Evolutionary conservation across 92 coral and sea anemone genomes (phyloP).

Genomic region (Muricea muricata): DNA sequence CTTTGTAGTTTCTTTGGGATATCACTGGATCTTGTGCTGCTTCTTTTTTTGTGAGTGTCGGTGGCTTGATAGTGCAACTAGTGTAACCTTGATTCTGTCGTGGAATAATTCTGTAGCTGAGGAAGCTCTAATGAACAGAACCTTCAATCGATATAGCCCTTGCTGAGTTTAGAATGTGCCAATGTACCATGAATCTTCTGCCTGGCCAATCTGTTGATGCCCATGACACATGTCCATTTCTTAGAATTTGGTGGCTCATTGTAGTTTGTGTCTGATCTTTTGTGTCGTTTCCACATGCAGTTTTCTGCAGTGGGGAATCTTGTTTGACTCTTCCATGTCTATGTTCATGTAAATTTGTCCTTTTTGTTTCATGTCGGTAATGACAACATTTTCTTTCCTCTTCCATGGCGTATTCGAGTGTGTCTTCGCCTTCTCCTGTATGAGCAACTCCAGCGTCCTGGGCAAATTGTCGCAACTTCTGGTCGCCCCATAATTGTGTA

Average conservation of each 20-base stretch:
- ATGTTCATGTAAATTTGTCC: too few relatives aligned
- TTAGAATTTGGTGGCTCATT: conserved; percentile 23
- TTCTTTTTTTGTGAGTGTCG: conserved; percentile 39
- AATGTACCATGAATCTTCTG: conserved; percentile 8
- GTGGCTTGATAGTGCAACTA: conserved; percentile 5
- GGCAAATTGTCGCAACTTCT: too few relatives aligned
- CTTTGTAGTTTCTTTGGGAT: not conserved
- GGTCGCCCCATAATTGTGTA: too few relatives aligned
- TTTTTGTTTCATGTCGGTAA: conserved; percentile 47
- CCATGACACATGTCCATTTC: conserved; percentile 35
- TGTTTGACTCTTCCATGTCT: too few relatives aligned
- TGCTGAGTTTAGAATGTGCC: conserved; percentile 32
- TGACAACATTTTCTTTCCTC: too few relatives aligned
- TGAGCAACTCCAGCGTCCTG: too few relatives aligned
- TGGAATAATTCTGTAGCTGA: too few relatives aligned
- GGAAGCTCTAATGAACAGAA: conserved; percentile 27
- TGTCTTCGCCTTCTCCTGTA: too few relatives aligned
- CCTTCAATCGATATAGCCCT: conserved; percentile 33
- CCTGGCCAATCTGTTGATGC: conserved; percentile 13
- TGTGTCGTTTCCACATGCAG: conserved; percentile 36
- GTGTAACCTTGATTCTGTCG: conserved; percentile 32
- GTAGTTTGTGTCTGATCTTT: too few relatives aligned
- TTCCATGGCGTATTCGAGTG: too few relatives aligned
- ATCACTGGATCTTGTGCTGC: not conserved
- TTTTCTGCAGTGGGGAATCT: conserved; percentile 25